Percentiles rank a stretch among this genome's conserved stretches.
Conservation (phyloP, 2,797 vertebrate genomes). For the Poecilia picta region DNA sequence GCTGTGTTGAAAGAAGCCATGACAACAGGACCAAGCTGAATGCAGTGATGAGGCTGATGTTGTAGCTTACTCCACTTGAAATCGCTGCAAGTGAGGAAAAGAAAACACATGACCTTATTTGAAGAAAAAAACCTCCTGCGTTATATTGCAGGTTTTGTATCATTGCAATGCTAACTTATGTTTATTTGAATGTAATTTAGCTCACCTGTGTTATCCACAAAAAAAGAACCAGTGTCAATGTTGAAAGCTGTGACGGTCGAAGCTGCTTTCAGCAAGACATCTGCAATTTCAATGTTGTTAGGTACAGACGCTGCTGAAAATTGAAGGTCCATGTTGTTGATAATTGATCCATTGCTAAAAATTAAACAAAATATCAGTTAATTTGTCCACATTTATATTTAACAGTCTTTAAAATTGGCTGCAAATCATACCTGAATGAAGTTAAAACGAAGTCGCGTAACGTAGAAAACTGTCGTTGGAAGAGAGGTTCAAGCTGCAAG, state of each 20-base stretch:
- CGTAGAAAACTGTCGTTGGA: conserved; percentile 6
- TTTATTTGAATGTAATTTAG: background rate
- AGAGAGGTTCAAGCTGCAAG: conserved; percentile 58
- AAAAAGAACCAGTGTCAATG: conserved; percentile 46
- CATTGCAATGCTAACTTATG: no score
- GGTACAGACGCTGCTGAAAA: conserved; percentile 44
- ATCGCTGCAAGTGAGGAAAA: background rate
- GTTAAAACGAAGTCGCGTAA: conserved; percentile 38
- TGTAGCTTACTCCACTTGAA: conserved; percentile 6
- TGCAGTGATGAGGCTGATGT: conserved; percentile 4
- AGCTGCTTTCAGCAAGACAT: conserved; percentile 47
- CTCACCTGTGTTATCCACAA: conserved; percentile 50
- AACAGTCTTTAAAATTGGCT: background rate
- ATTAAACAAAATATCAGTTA: background rate
- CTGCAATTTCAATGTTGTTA: conserved; percentile 20
- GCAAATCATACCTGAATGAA: conserved; percentile 56
- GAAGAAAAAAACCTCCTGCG: no score
- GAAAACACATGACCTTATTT: no score
- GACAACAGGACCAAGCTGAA: conserved; percentile 8
- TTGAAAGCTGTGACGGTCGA: conserved; percentile 45
- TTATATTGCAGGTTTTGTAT: background rate
- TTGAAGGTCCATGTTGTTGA: background rate
- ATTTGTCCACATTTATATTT: background rate
- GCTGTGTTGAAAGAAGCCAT: conserved; percentile 13
- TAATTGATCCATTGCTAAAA: conserved; percentile 8